phyloP scores from a whole-genome alignment of 2,113 vertebrate species.

The Acrocephalus arundinaceus region DNA sequence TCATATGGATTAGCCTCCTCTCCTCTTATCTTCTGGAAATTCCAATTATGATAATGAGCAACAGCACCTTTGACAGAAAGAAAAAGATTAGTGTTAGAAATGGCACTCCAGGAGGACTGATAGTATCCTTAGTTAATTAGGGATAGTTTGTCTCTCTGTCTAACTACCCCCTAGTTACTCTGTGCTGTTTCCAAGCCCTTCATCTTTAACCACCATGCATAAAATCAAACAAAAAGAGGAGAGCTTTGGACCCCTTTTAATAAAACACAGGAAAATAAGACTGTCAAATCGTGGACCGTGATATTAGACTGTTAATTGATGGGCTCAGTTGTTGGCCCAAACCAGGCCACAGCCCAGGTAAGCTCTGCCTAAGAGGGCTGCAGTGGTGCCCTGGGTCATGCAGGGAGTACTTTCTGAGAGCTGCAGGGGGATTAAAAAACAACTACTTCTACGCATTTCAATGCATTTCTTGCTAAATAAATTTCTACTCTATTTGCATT shows the following conservation, averaged over 20 bases:
- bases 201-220: fast-evolving
- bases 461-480: not conserved
- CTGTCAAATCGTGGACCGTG: not conserved
- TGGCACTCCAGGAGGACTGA: not conserved
- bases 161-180: not conserved
- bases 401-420: not conserved
- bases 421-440: not conserved
- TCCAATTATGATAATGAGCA: not conserved
- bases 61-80: not conserved
- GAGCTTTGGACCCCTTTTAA: not conserved
- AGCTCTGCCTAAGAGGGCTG: not conserved
- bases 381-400: not conserved
- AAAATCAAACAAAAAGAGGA: not conserved
- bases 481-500: not conserved
- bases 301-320: not conserved
- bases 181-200: not conserved
- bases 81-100: not conserved
- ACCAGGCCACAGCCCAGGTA: not conserved
- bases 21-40: not conserved
- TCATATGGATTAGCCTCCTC: not conserved
- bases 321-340: not conserved
- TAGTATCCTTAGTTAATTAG: not conserved
- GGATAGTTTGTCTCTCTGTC: not conserved
- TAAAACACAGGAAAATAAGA: not conserved
- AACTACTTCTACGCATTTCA: not conserved